Evolutionary conservation across 2,797 vertebrate genomes (phyloP).

Genomic region (Cynodonichthys magdalenae): DNA sequence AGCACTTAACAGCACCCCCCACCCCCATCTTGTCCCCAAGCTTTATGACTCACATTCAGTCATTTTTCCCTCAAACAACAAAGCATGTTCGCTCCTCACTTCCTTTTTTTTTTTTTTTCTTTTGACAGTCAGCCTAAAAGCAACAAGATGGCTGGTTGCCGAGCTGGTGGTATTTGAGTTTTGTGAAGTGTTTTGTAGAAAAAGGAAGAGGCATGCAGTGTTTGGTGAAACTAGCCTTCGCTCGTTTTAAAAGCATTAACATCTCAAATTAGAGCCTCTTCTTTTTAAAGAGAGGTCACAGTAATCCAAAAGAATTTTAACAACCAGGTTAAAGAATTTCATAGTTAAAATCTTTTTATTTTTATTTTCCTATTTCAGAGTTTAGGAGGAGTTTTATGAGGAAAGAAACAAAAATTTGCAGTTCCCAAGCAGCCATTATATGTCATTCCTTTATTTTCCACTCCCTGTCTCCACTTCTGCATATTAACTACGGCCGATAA

Average conservation of each 20-base stretch:
- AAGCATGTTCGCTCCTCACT: constrained; percentile 36
- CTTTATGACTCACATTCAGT: constrained; percentile 48
- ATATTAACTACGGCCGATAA: constrained; percentile 34
- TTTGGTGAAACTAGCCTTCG: constrained; percentile 24
- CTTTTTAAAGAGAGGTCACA: constrained; percentile 20
- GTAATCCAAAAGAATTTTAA: constrained; percentile 33
- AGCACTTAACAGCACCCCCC: constrained; percentile 22
- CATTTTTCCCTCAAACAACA: constrained; percentile 58
- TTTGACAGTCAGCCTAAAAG: constrained; percentile 40
- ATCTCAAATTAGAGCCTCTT: constrained; percentile 27
- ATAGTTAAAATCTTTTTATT: constrained; percentile 4
- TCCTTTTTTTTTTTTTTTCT: constrained; percentile 6
- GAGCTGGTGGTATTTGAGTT: constrained; percentile 14
- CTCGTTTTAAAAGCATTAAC: constrained; percentile 38
- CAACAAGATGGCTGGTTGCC: constrained; percentile 17
- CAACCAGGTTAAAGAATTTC: constrained; percentile 37
- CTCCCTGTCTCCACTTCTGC: constrained; percentile 15
- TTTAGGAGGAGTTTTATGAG: constrained; percentile 27
- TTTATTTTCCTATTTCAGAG: constrained; percentile 27
- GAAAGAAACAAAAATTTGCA: constrained; percentile 22
- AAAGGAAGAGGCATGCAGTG: constrained; percentile 10
- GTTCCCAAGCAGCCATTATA: constrained; percentile 25
- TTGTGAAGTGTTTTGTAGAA: not conserved
- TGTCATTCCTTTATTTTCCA: constrained; percentile 16
- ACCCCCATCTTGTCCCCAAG: constrained; percentile 44